These are phyloP conservation scores for Erebia ligea DNA, from an alignment of 2,888 invertebrate genomes.

Conservation along the genomic window DNA sequence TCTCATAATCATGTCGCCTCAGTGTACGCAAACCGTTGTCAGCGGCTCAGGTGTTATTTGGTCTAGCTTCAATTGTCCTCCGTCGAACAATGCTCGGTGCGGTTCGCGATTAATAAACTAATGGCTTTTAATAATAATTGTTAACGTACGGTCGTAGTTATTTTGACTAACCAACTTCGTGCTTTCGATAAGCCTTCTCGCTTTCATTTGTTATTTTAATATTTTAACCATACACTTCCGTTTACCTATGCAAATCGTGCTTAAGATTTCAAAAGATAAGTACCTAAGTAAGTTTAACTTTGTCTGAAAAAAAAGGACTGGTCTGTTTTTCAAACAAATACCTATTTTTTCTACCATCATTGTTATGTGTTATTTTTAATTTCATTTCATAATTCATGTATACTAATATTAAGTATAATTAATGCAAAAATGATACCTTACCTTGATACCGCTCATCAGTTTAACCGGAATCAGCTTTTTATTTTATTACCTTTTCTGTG, in stretches of 20 bases:
- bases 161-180: constrained; percentile 78
- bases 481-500: no score
- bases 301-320: constrained; percentile 3
- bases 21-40: constrained; percentile 57
- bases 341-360: no score
- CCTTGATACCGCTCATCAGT: no score
- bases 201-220: constrained; percentile 67
- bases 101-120: constrained; percentile 75
- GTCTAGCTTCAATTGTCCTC: constrained; percentile 78
- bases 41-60: constrained; percentile 61
- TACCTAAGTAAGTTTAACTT: background rate
- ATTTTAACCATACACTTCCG: constrained; percentile 55
- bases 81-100: constrained; percentile 70
- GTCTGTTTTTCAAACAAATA: background rate
- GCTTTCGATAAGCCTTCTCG: constrained; percentile 68
- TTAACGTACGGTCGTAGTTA: constrained; percentile 58
- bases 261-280: constrained; percentile 2
- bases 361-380: no score
- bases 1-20: constrained; percentile 48
- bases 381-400: no score
- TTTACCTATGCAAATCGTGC: constrained; percentile 20
- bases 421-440: no score
- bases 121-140: constrained; percentile 69
- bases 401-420: no score
- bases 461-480: no score